Base-by-base conservation (phyloP, 2,113 vertebrate genomes). In the Herpetotheres cachinnans region DNA sequence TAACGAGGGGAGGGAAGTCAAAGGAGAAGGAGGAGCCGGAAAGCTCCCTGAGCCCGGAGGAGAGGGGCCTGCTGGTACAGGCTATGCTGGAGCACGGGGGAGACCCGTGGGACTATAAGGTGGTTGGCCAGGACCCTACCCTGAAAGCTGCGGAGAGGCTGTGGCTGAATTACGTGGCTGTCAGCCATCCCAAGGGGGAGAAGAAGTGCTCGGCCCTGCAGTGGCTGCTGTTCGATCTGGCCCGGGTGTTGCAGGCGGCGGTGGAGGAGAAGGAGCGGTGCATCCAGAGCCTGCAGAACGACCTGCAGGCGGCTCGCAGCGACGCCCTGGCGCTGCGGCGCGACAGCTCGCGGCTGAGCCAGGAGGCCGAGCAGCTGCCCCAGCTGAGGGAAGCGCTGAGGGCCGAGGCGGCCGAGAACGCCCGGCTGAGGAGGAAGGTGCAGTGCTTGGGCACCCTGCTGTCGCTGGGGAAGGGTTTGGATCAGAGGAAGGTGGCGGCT, bases 161-260 rank as follows among this genome's bases (percentile, higher is more conserved):
- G 18, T 93, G 94, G 91, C 55, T 54, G 72, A 70, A 30, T 1
- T 95, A 80, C 44, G 16, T 90, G 10, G 70, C 94, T 4, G 3
- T 1, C 13, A 76, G 20, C 71, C 94, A 83, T 4, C 94, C 94
- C 38, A 83, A 90, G 66, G 94, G 91, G 1, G 91, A 95, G 56
- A 88, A 94, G 72, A 90, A 74, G n/a, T 87, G 91, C 46, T 90
- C 87, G 32, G 94, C 94, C 16, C 62, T 93, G 78, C 94, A 87
- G 94, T 95, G 91, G 94, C 67, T 95, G 27, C 1, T 95, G 10
- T 95, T 95, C 17, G 4, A 69, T 1, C n/a, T 93, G 73, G 49
- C 67, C n/a, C 91, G 40, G 9, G 42, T 8, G 26, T 22, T 80
- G 72, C 78, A 95, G 78, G 50, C 50, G 20, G 44, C 38, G 15